Evolutionary conservation across 2,888 invertebrate species (phyloP).

Genomic region (Pristionchus mayeri): DNA sequence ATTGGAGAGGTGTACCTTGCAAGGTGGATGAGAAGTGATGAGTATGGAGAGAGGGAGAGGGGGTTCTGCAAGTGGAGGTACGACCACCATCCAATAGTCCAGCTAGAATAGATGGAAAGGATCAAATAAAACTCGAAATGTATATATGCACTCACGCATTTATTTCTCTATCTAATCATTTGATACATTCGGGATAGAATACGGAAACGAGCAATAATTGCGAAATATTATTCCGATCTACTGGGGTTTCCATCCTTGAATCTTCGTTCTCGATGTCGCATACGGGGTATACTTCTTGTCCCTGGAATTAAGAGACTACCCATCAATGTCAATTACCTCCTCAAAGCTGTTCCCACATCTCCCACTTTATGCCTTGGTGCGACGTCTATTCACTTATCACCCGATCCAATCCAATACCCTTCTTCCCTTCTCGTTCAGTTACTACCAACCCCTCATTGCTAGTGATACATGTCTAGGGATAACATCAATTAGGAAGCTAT

Average conservation of each 20-base stretch:
- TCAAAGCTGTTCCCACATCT: not conserved
- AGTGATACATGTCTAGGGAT: not conserved
- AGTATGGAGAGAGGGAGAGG: conserved; percentile 33
- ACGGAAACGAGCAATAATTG: too few relatives aligned
- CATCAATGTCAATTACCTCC: not conserved
- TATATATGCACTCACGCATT: not conserved
- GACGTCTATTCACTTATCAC: not conserved
- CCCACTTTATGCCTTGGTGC: not conserved
- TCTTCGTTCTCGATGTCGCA: conserved; percentile 88
- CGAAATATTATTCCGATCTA: conserved; percentile 7
- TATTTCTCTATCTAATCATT: not conserved
- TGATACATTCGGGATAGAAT: not conserved
- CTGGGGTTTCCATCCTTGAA: conserved; percentile 86
- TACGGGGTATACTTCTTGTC: conserved; percentile 86
- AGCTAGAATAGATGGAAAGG: not conserved
- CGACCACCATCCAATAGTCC: too few relatives aligned
- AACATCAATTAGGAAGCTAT: not conserved
- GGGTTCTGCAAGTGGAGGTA: not conserved
- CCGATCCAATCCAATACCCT: not conserved
- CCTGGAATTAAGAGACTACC: conserved; percentile 55
- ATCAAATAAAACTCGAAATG: too few relatives aligned
- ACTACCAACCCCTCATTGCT: not conserved
- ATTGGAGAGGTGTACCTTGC: not conserved
- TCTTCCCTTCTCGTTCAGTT: not conserved
- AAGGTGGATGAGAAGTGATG: too few relatives aligned